Base-by-base conservation (phyloP, 2,113 vertebrate species). In the Mesoclemmys tuberculata region DNA sequence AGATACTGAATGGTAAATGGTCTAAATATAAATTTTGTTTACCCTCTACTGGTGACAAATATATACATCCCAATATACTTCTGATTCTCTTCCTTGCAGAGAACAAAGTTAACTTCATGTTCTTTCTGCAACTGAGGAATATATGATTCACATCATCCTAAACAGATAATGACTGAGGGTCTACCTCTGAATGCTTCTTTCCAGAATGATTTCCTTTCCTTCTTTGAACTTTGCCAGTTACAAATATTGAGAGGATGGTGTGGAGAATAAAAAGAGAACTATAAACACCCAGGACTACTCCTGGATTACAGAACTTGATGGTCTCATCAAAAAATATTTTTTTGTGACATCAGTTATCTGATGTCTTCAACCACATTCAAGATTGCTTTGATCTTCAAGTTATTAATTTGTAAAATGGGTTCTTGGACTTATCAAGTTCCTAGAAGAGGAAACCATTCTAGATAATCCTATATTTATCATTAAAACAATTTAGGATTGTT, bases 311-410 rank as follows among this genome's bases (percentile, higher is more conserved):
- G 10, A 83, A 75, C 8, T 78, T 8, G 54, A 2, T 1, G 77
- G 12, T 18, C 80, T 95, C 68, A 41, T 2, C 4, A 3, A 1
- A 31, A 87, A 48, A 95, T 10, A 9, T 21, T 68, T 84, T 88
- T 38, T 6, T 16, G 2, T 88, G 31, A 10, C 24, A 51, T 54
- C 48, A 7, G 0, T 1, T 55, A 29, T 71, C 29, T 88, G 26
- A 84, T 19, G 12, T 91, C 31, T 90, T 93, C 51, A 44, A 41
- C 18, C 0, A 0, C 5, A 16, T 26, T 61, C 48, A 18, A 2
- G 16, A 24, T 83, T 64, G 10, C 14, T 91, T 80, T 26, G 84
- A 80, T 5, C n/a, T 3, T n/a, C 1, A 11, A 54, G 2, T 0
- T 58, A 61, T 82, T 88, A 58, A 31, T 58, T 48, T 88, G 2